These are phyloP conservation scores for Vipera latastei DNA, from an alignment of 2,797 vertebrate genomes.

Conservation along the genomic window DNA sequence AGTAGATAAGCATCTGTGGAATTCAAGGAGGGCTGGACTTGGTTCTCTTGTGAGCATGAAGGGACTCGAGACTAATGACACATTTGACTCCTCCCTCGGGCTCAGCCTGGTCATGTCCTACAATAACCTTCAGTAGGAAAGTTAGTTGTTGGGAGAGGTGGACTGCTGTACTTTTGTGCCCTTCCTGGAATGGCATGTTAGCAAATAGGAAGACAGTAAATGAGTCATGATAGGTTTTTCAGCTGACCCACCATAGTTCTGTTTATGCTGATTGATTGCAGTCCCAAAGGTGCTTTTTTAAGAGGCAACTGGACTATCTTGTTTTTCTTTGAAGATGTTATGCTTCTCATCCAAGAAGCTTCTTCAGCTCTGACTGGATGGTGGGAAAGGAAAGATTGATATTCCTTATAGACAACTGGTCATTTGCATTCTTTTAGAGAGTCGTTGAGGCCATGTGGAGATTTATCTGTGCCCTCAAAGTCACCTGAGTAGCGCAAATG, in stretches of 20 bases:
- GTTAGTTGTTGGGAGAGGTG: not conserved
- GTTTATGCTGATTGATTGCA: not conserved
- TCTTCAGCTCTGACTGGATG: no score
- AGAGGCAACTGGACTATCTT: no score
- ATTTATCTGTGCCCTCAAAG: no score
- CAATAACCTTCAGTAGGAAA: not conserved
- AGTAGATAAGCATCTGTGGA: not conserved
- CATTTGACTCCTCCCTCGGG: not conserved
- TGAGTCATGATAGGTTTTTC: not conserved
- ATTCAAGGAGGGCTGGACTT: not conserved
- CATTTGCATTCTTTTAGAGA: no score
- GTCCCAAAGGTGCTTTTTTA: no score
- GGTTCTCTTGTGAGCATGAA: not conserved
- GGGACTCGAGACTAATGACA: not conserved
- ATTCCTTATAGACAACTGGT: no score
- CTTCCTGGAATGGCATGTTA: not conserved
- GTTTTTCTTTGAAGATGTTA: no score
- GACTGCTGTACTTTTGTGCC: not conserved
- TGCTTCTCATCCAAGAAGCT: no score
- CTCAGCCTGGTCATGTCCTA: not conserved
- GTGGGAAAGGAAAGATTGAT: no score
- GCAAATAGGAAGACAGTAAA: not conserved
- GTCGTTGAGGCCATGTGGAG: no score
- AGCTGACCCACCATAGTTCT: not conserved
- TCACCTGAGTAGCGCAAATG: no score